phyloP scores from a whole-genome alignment of 2,113 vertebrate species.

The Mus musculus region GRCm39 chr6:54670001-54670500 shows the following conservation, averaged over 20 bases:
- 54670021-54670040: not conserved
- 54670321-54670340: not conserved
- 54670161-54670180: not conserved
- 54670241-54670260: not conserved
- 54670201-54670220: not conserved
- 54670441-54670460: not conserved
- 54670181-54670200: not conserved
- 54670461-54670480: not conserved
- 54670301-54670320: not conserved
- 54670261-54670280: not conserved
- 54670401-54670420: not conserved
- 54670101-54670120: not conserved
- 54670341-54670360: not conserved
- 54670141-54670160: fast-evolving
- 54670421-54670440: not conserved
- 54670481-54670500: not conserved
- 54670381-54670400: too few relatives aligned
- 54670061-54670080: not conserved
- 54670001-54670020: not conserved
- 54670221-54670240: not conserved
- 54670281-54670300: not conserved
- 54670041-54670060: not conserved
- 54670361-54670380: not conserved
- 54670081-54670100: not conserved
- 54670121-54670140: not conserved